These are phyloP conservation scores for Beris chalybata DNA, from an alignment of 2,888 invertebrate species.

Conservation along the genomic window DNA sequence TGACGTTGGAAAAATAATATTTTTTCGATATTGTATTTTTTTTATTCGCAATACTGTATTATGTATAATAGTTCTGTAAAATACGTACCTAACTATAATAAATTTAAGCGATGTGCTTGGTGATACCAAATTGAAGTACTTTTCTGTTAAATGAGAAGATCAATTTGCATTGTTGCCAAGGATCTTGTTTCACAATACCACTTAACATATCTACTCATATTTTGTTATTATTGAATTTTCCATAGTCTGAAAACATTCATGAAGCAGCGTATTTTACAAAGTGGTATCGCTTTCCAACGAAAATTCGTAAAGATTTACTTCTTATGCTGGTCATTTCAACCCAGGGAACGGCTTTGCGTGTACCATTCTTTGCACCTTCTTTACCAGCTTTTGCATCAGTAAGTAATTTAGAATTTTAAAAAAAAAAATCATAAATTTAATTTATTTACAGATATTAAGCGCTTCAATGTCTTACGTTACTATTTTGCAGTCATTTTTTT, in stretches of 20 bases:
- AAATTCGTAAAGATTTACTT: conserved; percentile 16
- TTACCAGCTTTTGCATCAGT: conserved; percentile 21
- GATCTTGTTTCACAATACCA: no score
- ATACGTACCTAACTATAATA: no score
- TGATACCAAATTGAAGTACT: no score
- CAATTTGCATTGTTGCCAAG: no score
- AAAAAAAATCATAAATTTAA: background rate
- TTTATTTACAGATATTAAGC: conserved; percentile 11
- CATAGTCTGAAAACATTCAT: conserved; percentile 11
- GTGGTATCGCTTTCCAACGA: conserved; percentile 14
- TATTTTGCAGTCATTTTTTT: conserved; percentile 23
- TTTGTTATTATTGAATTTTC: background rate
- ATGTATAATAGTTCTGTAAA: no score
- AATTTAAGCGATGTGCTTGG: no score
- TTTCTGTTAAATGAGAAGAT: no score
- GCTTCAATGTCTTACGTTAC: conserved; percentile 19
- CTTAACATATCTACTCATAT: background rate
- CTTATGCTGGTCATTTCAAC: conserved; percentile 20
- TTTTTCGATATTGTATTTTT: no score
- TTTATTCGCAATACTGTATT: no score
- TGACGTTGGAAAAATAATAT: no score
- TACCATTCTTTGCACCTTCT: conserved; percentile 22
- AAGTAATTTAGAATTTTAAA: conserved; percentile 12
- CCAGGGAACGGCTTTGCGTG: background rate
- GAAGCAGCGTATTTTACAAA: conserved; percentile 12